Percentiles rank a stretch among this genome's conserved stretches.
Conservation (phyloP, 1,140 invertebrate species). For the Paracyclopina nana region DNA sequence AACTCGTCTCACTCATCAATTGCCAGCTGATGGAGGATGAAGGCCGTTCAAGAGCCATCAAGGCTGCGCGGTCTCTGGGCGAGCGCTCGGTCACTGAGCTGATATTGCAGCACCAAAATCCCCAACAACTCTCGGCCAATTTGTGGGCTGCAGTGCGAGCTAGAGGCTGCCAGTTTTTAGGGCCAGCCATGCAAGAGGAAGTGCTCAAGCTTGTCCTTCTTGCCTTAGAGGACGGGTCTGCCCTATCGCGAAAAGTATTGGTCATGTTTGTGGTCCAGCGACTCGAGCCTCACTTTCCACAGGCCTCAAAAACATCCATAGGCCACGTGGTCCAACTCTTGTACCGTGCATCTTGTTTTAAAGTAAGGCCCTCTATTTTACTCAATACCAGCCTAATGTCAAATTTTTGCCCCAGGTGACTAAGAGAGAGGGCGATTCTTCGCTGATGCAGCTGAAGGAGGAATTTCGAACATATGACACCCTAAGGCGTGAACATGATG, state of each 20-base stretch:
- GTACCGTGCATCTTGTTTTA: conserved; percentile 93
- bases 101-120: conserved; percentile 81
- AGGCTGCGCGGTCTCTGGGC: conserved; percentile 69
- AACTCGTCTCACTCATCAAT: conserved; percentile 73
- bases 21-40: conserved; percentile 80
- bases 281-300: conserved; percentile 81
- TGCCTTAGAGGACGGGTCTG: conserved; percentile 84
- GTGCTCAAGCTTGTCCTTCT: conserved; percentile 80
- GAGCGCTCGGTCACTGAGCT: conserved; percentile 87
- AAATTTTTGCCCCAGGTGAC: conserved; percentile 46
- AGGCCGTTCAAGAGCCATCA: conserved; percentile 44
- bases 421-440: conserved; percentile 90
- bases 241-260: conserved; percentile 87
- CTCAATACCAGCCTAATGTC: too few relatives aligned
- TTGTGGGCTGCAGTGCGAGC: conserved; percentile 91
- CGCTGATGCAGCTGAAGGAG: conserved; percentile 93
- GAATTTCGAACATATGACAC: conserved; percentile 89
- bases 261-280: conserved; percentile 97
- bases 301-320: conserved; percentile 28
- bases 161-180: conserved; percentile 92
- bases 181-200: conserved; percentile 71
- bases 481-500: conserved; percentile 80
- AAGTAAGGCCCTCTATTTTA: conserved; percentile 48
- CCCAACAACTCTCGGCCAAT: conserved; percentile 72
- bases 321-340: conserved; percentile 95